Evolutionary conservation across 2,888 invertebrate genomes (phyloP).

Genomic region (Sceliomorpha sp.): DNA sequence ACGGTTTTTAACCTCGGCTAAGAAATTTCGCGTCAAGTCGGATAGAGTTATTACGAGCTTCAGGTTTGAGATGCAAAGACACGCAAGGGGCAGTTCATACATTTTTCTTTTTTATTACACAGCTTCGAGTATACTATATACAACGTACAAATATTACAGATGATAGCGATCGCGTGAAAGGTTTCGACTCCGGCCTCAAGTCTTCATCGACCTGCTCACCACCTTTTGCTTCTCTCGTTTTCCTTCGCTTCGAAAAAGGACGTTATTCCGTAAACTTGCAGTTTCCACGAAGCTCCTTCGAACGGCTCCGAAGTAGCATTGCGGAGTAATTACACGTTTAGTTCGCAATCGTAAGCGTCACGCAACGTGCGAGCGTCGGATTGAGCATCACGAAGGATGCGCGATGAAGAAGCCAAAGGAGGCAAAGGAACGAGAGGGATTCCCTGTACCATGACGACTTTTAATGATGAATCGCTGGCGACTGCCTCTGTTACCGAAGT

Average conservation of each 20-base stretch:
- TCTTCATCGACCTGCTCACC: constrained; percentile 5
- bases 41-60: constrained; percentile 44
- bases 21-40: constrained; percentile 27
- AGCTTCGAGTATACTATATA: constrained; percentile 60
- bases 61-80: constrained; percentile 34
- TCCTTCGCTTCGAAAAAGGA: constrained; percentile 39
- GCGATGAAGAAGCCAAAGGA: constrained; percentile 30
- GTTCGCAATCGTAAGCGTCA: constrained; percentile 67
- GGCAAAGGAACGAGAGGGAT: constrained; percentile 57
- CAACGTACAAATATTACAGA: constrained; percentile 72
- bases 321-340: constrained; percentile 69
- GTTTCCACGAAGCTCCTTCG: constrained; percentile 66
- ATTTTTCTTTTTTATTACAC: constrained; percentile 46
- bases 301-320: constrained; percentile 44
- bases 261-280: constrained; percentile 50
- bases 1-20: constrained; percentile 32
- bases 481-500: constrained; percentile 49
- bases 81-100: constrained; percentile 40
- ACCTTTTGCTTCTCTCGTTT: constrained; percentile 39
- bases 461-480: constrained; percentile 68
- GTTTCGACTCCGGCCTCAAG: constrained; percentile 23
- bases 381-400: constrained; percentile 31
- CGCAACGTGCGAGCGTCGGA: constrained; percentile 60
- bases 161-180: constrained; percentile 54
- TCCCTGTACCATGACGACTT: constrained; percentile 63